phyloP scores from a whole-genome alignment of 2,113 vertebrate genomes.

The human (Homo sapiens) region DNA sequence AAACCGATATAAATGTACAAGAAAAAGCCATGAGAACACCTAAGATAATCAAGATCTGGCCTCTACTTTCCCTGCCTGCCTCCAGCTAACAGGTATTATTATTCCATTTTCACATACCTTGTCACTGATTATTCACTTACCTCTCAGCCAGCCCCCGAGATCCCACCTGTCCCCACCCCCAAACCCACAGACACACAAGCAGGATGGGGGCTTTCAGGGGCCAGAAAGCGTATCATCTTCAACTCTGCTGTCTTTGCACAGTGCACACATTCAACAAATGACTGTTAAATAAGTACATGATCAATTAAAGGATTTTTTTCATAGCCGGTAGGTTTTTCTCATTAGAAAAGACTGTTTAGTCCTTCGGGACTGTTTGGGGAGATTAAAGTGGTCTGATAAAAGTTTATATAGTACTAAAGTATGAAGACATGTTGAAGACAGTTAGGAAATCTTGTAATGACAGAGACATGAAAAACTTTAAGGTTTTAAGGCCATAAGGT shows the following conservation, averaged over 20 bases:
- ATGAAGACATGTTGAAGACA: background rate
- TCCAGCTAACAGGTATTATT: background rate
- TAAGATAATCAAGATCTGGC: background rate
- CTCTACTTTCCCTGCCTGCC: background rate
- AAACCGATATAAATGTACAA: background rate
- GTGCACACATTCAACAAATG: background rate
- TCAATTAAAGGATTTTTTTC: conserved; percentile 11
- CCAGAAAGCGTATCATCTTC: background rate
- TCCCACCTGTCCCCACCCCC: too few species aligned
- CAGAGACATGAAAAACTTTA: background rate
- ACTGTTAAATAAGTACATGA: background rate
- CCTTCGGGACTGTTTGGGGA: background rate
- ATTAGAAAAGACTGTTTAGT: background rate
- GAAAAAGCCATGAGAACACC: background rate
- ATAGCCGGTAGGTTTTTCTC: background rate
- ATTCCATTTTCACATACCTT: background rate
- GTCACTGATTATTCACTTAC: background rate
- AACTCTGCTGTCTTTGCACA: background rate
- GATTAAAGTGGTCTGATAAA: background rate
- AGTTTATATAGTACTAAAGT: background rate
- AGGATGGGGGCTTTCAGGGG: background rate
- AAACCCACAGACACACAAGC: background rate
- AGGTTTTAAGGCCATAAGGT: background rate
- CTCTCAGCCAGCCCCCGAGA: too few species aligned
- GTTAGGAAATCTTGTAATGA: background rate